These are phyloP conservation scores for Solenopsis fugax DNA, from an alignment of 1,140 invertebrate genomes.

Conservation along the genomic window DNA sequence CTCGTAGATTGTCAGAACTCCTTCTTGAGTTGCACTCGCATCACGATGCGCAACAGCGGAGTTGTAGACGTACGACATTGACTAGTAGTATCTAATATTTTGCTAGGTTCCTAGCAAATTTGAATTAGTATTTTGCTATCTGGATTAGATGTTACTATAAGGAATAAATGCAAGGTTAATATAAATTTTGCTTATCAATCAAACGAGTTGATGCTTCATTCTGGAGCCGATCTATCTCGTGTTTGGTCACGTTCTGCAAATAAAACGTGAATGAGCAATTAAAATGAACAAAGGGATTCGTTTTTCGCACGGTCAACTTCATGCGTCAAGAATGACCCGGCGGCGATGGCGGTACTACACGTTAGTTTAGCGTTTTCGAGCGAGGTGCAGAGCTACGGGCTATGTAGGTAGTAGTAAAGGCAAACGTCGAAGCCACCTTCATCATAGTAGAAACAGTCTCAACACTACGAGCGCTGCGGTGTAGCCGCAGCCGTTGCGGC, in stretches of 20 bases:
- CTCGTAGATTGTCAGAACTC: not conserved
- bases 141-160: not conserved
- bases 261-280: not conserved
- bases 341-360: not conserved
- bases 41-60: not conserved
- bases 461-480: constrained; percentile 46
- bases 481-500: constrained; percentile 40
- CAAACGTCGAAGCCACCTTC: constrained; percentile 57
- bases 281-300: not conserved
- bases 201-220: not conserved
- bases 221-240: not conserved
- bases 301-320: not conserved
- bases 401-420: constrained; percentile 63
- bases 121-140: too few relatives aligned
- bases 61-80: not conserved
- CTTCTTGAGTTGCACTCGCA: not conserved
- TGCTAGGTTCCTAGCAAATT: too few relatives aligned
- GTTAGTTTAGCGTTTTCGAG: not conserved
- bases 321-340: not conserved
- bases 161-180: not conserved
- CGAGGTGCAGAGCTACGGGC: constrained; percentile 65
- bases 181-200: not conserved
- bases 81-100: not conserved
- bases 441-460: constrained; percentile 64
- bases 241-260: not conserved